Percentiles rank a stretch among this genome's conserved stretches.
Conservation (phyloP, 2,797 vertebrate species). For the Fundulus diaphanus region DNA sequence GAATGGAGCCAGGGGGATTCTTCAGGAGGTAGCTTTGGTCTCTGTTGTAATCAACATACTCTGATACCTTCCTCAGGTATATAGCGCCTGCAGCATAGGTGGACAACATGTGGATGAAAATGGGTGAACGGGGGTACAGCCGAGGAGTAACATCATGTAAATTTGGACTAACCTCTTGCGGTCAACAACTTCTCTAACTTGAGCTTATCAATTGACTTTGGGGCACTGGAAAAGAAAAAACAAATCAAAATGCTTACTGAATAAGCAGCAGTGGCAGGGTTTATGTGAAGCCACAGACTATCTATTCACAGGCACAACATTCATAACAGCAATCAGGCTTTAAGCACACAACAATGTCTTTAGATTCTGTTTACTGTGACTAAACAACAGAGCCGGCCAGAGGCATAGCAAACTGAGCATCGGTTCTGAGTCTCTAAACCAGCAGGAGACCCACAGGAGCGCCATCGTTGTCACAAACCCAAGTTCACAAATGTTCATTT, state of each 20-base stretch:
- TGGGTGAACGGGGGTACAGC: background rate
- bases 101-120: background rate
- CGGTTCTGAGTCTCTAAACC: no score
- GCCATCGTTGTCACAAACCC: no score
- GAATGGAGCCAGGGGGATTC: background rate
- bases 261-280: background rate
- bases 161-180: slow-evolving; percentile 9
- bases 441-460: no score
- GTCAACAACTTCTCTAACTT: background rate
- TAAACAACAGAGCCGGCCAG: no score
- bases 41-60: background rate
- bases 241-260: background rate
- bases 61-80: accelerated
- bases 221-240: slow-evolving; percentile 1
- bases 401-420: no score
- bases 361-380: no score
- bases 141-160: background rate
- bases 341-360: no score
- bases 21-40: accelerated
- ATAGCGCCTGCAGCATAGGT: slow-evolving; percentile 11
- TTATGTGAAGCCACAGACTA: background rate
- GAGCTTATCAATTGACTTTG: background rate
- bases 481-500: no score
- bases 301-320: background rate
- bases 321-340: background rate